Evolutionary conservation across 64 coral and sea anemone species (phyloP).

Genomic region (Stylophora pistillata): DNA sequence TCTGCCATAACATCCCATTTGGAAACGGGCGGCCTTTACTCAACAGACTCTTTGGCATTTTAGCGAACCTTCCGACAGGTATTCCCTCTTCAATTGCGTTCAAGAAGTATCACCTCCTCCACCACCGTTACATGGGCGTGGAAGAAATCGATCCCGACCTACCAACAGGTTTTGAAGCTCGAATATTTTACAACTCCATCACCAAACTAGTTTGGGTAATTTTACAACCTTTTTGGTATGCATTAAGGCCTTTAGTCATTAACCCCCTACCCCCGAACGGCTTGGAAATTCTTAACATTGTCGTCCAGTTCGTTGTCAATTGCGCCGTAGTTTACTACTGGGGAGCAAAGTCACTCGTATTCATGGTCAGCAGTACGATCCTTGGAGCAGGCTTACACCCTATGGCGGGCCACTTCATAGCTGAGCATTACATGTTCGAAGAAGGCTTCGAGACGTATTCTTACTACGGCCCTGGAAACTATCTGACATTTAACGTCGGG

Average conservation of each 20-base stretch:
- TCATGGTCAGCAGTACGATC: slow-evolving; percentile 27
- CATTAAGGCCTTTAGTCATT: slow-evolving; percentile 48
- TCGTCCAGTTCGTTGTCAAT: slow-evolving; percentile 53
- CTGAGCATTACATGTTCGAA: slow-evolving; percentile 72
- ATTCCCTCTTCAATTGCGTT: slow-evolving; percentile 65
- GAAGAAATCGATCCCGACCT: slow-evolving; percentile 73
- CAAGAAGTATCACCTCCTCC: slow-evolving; percentile 68
- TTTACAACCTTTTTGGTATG: slow-evolving; percentile 55
- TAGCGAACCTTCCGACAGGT: slow-evolving; percentile 64
- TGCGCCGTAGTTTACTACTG: slow-evolving; percentile 32
- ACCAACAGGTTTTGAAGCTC: slow-evolving; percentile 61
- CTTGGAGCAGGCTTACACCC: slow-evolving; percentile 63
- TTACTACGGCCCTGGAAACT: slow-evolving; percentile 65
- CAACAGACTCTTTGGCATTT: slow-evolving; percentile 66
- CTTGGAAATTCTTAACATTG: slow-evolving; percentile 65
- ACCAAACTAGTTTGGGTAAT: slow-evolving; percentile 62
- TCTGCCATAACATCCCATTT: slow-evolving; percentile 74
- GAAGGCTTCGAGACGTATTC: slow-evolving; percentile 68
- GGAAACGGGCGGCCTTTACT: slow-evolving; percentile 52
- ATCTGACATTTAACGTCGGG: slow-evolving; percentile 57
- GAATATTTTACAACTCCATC: slow-evolving; percentile 53
- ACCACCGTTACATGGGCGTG: slow-evolving; percentile 76
- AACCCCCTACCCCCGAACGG: slow-evolving; percentile 56
- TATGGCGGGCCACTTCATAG: slow-evolving; percentile 53
- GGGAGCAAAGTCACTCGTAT: slow-evolving; percentile 60